Evolutionary conservation across 2,113 vertebrate genomes (phyloP).

Genomic region (Andinoacara biseriatus): DNA sequence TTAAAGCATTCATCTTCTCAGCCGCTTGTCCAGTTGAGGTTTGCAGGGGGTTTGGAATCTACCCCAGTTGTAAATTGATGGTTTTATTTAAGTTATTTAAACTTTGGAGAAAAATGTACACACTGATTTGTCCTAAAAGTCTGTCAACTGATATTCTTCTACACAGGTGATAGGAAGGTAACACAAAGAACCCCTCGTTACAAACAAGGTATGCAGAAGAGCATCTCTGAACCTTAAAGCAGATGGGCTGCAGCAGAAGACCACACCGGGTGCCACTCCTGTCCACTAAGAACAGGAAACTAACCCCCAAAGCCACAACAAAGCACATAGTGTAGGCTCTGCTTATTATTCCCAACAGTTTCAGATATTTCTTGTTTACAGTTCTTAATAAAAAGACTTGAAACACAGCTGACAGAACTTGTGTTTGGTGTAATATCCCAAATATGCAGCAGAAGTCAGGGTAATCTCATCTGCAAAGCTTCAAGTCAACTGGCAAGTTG

Average conservation of each 20-base stretch:
- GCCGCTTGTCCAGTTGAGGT: too few relatives aligned
- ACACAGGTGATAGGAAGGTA: background rate
- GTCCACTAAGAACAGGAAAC: background rate
- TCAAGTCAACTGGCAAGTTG: background rate
- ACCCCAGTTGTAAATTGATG: too few relatives aligned
- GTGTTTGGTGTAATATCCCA: background rate
- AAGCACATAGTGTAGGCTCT: background rate
- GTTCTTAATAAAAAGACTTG: background rate
- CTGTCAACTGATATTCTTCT: too few relatives aligned
- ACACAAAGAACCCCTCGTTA: background rate
- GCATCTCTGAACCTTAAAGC: background rate
- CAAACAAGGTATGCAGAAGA: background rate
- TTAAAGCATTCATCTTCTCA: too few relatives aligned
- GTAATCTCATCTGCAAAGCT: background rate
- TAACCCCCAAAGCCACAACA: background rate
- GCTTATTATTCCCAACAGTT: conserved; percentile 3
- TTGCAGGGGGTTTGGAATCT: too few relatives aligned
- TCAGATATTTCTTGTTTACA: background rate
- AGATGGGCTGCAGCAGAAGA: background rate
- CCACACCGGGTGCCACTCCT: background rate
- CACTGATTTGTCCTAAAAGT: too few relatives aligned
- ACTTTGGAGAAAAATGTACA: too few relatives aligned
- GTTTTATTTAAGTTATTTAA: too few relatives aligned
- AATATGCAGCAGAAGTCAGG: background rate
- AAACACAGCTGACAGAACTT: background rate